Base-by-base conservation (phyloP, 2,113 vertebrate genomes). In the Sander lucioperca region DNA sequence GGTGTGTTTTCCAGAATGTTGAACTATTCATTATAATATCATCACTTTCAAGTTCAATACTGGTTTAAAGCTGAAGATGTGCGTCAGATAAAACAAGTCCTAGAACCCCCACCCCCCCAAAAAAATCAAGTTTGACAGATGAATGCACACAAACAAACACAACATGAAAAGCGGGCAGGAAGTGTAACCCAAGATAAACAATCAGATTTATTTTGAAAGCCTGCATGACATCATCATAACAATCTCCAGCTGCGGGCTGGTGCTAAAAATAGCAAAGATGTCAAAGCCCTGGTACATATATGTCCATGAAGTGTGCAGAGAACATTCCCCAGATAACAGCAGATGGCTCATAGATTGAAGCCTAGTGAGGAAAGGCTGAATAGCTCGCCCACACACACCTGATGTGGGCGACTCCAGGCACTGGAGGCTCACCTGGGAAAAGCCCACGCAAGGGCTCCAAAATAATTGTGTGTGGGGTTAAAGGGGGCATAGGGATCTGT, bases 231-330 rank as follows among this genome's bases (percentile, higher is more conserved):
- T 94, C 94, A 93, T 77, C 67, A 79, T 81, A 84, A 88, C 87
- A 92, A 87, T 85, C 84, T 86, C 83, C 83, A 84, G 89, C 7
- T 66, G 76, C n/a, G 25, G 69, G 54, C 51, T 3, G 51, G 3
- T 15, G 70, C 91, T 95, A 94, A 93, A 95, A 94, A 95, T 94
- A 95, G 89, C 70, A 33, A 53, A 85, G 88, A 93, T 59, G 85
- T 93, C 88, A 90, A 90, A 36, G 84, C 54, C 5, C 85, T 91
- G 91, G 89, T 91, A 92, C 94, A 95, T 95, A 94, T 94, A 94
- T 94, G 94, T 95, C 93, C 94, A 94, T 93, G 84, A 90, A 92
- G 90, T 86, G 90, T 90, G 87, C 19, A 25, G 65, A 76, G 87
- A 87, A 88, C 92, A 94, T 95, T 94, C 93, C 88, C 79, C 86